phyloP scores from a whole-genome alignment of 1,140 invertebrate genomes.

The Drosophila pandora region DNA sequence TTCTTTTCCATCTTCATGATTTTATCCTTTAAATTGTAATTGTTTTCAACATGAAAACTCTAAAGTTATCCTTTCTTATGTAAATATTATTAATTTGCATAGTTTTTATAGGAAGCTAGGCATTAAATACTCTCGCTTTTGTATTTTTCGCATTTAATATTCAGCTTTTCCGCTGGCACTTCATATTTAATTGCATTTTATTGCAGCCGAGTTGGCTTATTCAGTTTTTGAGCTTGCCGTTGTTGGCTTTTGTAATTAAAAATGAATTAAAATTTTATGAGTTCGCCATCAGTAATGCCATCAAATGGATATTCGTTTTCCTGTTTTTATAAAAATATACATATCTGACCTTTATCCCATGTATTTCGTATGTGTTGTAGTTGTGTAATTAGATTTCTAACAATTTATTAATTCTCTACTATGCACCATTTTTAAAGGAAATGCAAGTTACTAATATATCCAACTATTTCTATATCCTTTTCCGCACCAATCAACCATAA shows the following conservation, averaged over 20 bases:
- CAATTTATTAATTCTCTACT: not conserved
- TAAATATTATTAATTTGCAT: not conserved
- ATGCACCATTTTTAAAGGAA: not conserved
- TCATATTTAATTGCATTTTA: constrained; percentile 31
- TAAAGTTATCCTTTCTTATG: not conserved
- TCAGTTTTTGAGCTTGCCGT: not conserved
- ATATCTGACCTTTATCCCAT: not conserved
- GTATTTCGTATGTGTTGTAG: constrained; percentile 1
- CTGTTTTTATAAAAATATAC: not conserved
- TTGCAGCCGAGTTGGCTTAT: not conserved
- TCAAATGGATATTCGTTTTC: not conserved
- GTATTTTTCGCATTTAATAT: not conserved
- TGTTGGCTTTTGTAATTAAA: not conserved
- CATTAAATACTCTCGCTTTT: not conserved
- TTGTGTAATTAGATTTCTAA: not conserved
- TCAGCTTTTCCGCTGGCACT: not conserved
- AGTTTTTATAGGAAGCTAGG: not conserved
- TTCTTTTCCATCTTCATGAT: not conserved
- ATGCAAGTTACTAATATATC: constrained; percentile 29
- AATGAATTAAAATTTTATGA: constrained; percentile 1
- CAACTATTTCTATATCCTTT: constrained; percentile 16
- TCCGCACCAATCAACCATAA: constrained; percentile 27
- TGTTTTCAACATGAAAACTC: too few species aligned
- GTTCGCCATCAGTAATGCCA: not conserved
- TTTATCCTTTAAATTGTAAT: not conserved